Percentiles rank a stretch among this genome's conserved stretches.
These are phyloP conservation scores for Naja naja DNA, from an alignment of 2,113 vertebrate genomes.

Conservation along the genomic window DNA sequence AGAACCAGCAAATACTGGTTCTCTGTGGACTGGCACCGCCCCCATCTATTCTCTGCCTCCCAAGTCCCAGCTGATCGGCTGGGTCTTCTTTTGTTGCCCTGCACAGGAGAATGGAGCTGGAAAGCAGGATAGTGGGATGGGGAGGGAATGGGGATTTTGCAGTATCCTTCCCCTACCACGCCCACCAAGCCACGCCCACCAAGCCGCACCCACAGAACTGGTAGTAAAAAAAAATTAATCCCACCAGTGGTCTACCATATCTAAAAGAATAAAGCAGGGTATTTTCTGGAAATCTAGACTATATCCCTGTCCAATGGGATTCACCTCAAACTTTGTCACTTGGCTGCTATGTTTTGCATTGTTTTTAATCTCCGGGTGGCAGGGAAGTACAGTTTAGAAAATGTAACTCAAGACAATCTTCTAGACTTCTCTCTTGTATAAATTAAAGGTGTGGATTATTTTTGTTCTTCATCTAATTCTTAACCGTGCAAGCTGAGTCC, in stretches of 20 bases:
- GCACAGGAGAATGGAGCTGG: no score
- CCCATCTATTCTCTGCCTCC: no score
- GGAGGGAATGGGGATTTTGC: no score
- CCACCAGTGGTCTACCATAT: background rate
- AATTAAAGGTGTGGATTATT: background rate
- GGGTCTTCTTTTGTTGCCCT: no score
- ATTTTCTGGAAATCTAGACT: background rate
- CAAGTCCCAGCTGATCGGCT: no score
- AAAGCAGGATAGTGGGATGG: no score
- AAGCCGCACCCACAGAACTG: no score
- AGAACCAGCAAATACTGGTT: no score
- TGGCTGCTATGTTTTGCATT: background rate
- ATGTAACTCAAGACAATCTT: background rate
- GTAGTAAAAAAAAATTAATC: no score
- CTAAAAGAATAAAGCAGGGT: background rate
- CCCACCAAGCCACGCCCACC: no score
- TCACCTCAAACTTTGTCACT: background rate
- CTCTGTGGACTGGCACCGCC: no score
- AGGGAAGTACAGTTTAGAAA: background rate
- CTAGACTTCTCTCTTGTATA: background rate
- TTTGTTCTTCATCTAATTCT: background rate
- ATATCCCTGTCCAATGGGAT: background rate
- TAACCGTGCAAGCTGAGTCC: background rate
- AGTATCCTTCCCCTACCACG: no score
- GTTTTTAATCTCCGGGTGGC: background rate